Evolutionary conservation across 2,888 invertebrate genomes (phyloP), one percentile per base, ranked within the genome.

Genomic region (Epinotia ramella): DNA sequence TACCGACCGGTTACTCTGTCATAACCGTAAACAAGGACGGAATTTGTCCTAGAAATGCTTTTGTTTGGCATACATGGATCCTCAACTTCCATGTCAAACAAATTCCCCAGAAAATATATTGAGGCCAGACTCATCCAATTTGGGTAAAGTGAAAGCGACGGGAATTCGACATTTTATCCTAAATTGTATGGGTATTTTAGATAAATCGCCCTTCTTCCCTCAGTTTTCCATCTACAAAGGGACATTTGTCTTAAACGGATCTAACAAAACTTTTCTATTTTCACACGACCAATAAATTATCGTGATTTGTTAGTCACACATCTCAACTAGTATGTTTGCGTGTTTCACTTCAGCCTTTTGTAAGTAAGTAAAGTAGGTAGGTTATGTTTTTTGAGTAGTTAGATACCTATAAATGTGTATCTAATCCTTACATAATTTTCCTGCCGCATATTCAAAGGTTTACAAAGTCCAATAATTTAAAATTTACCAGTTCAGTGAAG

Each of bases 161-260:
- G 89, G 88, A 91, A 87, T 93, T 93, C 91, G 91, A 92, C 90
- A 82, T 89, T 88, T 88, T 87, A 84, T 84, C 88, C 88, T 87
- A 91, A 91, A 92, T 91, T 91, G 91, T 91, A 91, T 90, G 90
- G 91, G 91, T 92, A 91, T 94, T 93, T 92, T 88, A 91, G 91
- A 93, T 92, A 93, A 92, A 94, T 94, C 88, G 89, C 86, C 88
- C 86, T 88, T 88, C 89, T 89, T 89, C 86, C 87, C 86, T 86
- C 86, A 86, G 87, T 90, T 88, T 85, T 89, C 89, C 91, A 90
- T 92, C 90, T 89, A 88, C 87, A 89, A 91, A 89, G 84, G 87
- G 84, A 87, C 89, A 91, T 93, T 93, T 92, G 90, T 92, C 91
- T 90, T 86, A 84, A 88, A 88, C 84, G 87, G 84, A 88, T 91